Base-by-base conservation (phyloP, 2,888 invertebrate species). In the Limnephilus auricula region DNA sequence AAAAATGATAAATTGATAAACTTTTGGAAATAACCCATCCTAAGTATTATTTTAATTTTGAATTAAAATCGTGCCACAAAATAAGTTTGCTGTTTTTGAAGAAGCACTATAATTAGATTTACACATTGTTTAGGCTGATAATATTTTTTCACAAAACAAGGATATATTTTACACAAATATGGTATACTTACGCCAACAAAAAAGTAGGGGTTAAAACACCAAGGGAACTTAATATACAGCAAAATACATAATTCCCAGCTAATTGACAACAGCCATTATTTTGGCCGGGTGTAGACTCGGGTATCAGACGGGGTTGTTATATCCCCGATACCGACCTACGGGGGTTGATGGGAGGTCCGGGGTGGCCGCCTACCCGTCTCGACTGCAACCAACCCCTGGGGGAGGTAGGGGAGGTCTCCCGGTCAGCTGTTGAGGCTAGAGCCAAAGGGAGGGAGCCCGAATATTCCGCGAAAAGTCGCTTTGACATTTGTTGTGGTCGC, bases 401-500 rank as follows among this genome's bases (percentile, higher is more conserved):
- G 34, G 83, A 12, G 91, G 90, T 9, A 45, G 89, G 91, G 91
- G 87, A 79, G 30, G 86, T 65, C 88, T 45, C 83, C 92, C 90
- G 31, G 90, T 89, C 89, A 90, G 90, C 88, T 88, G 87, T 83
- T 82, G 40, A 50, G 18, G 79, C 80, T 31, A 15, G 10, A 80
- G 31, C 37, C 2, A 1, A 12, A 12, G 79, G 79, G 15, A 25
- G 80, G 80, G 31, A 80, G 18, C 2, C 32, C 13, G 13, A 80
- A 18, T 80, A 32, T 80, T 80, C 80, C 32, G 80, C 80, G 32
- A 80, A 80, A 80, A 80, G 18, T 32, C 32, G 80, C 50, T 65
- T 65, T 25, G 65, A 65, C 65, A 65, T 34, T 34, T 34, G n/a
- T n/a, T 25, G 25, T n/a, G 25, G 9, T 65, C 65, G 65, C 65